Evolutionary conservation across 2,888 invertebrate species (phyloP), one percentile per base, ranked within the genome.

Genomic region (Prosopocoilus inquinatus): DNA sequence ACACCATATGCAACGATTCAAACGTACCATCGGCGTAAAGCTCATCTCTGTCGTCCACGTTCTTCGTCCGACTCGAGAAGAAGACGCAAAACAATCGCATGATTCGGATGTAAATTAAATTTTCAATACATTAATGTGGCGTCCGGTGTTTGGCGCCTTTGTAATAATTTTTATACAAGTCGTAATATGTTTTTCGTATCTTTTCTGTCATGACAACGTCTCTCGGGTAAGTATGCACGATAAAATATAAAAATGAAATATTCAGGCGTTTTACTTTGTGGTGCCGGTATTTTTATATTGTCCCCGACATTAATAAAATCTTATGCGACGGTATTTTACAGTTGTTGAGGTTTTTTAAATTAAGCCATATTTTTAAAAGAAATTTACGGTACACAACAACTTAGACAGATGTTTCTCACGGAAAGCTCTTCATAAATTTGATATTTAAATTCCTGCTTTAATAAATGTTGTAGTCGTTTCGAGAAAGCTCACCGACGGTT

Each of bases 201-300:
- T 66, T 64, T 65, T 63, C 65, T 68, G 71, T 70, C 69, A 66
- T 69, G 70, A 71, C 67, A 67, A 64, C 65, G 69, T 70, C 69
- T 62, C 56, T 53, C 54, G 61, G 55, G 63, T 61, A 71, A 69
- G 69, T 70, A 69, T 69, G 69, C 64, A 62, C 68, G 68, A 73
- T 73, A 71, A 71, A 72, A 66, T 67, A 73, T 67, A 64, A 70
- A 72, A 71, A 71, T 73, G 72, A 73, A 65, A 69, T 71, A 71
- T 72, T 69, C 66, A 57, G 63, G 62, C 59, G 64, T 64, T 47
- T 60, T 59, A 50, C 49, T 58, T 60, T 60, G 55, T 60, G 53
- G 55, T 48, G 60, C 38, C 60, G 60, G 60, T 60, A 41, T 51
- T 41, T 55, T 58, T 53, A 56, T 57, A 57, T 15, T 43, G 33